These are phyloP conservation scores for Tragelaphus buxtoni DNA, from an alignment of 2,113 vertebrate genomes.

Conservation along the genomic window DNA sequence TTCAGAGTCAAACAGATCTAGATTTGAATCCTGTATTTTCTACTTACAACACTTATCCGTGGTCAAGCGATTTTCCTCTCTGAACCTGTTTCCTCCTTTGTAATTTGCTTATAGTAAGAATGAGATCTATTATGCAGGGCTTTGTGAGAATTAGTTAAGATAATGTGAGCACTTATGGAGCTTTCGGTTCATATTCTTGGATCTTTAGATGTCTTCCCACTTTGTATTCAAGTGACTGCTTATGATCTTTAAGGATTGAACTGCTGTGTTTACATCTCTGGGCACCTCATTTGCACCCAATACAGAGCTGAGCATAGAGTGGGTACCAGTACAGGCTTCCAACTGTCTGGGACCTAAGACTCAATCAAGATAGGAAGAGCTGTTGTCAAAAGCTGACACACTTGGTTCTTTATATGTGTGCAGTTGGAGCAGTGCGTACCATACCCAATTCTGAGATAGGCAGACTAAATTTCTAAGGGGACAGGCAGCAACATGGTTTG, in stretches of 20 bases:
- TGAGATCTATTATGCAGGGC: not conserved
- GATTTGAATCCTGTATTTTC: conserved; percentile 4
- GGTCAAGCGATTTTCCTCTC: not conserved
- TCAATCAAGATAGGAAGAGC: not conserved
- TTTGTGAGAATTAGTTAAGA: not conserved
- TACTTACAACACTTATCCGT: not conserved
- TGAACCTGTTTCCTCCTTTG: not conserved
- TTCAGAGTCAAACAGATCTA: not conserved
- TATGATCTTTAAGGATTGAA: not conserved
- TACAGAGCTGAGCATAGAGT: not conserved
- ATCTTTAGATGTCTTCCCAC: not conserved
- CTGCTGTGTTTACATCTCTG: not conserved
- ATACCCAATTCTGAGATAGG: not conserved
- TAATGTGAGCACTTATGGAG: not conserved
- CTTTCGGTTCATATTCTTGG: not conserved
- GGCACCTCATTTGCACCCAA: not conserved
- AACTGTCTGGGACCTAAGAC: not conserved
- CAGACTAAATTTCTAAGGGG: not conserved
- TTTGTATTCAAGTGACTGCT: not conserved
- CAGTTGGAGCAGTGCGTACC: not conserved
- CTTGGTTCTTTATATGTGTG: not conserved
- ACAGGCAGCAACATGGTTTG: not conserved
- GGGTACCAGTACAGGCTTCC: not conserved
- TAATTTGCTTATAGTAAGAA: not conserved
- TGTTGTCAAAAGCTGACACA: not conserved